Base-by-base conservation (phyloP, 1,140 invertebrate genomes). In the Ostrea edulis region DNA sequence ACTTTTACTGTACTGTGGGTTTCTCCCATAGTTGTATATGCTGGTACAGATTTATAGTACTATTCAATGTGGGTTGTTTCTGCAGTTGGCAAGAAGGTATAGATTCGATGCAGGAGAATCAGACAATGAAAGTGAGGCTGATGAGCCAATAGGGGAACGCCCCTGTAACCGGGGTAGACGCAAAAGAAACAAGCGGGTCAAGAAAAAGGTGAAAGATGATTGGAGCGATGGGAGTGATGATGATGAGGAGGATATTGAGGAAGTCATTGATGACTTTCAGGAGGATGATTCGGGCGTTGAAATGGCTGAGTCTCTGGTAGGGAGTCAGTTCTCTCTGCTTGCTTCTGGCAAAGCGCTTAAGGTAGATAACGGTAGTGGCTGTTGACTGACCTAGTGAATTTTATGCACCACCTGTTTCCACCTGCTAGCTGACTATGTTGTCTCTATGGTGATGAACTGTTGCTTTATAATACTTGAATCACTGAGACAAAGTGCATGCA, bases 191-290 rank as follows among this genome's bases (percentile, higher is more conserved):
- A 58, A 29, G 62, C 9, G 65, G 77, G 55, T 58, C 17, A 52
- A 54, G 20, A 54, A 83, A 20, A 83, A 22, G 44, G 52, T 52
- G 9, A 22, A 52, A 35, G 83, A 62, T 62, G 83, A 62, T 29
- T 85, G 83, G 71, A 87, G 81, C 22, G 77, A 87, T 29, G 86
- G 81, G 9, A 55, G 82, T n/a, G 86, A 87, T n/a, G 82, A 17
- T 62, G 86, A 87, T 14, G 86, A 87, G 2, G 54, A 62, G 35
- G 81, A 35, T 8, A 81, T 55, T 12, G 86, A 83, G 22, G 35
- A 54, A 51, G 86, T 82, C n/a, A 54, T 51, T 20, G 54, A 82
- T 44, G 77, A 87, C 29, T 55, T 58, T 29, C n/a, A 22, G 77
- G 77, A 62, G 25, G 81, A 55, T 62, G 77, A 82, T 53, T 62